Conservation (phyloP, 1,140 invertebrate genomes). For the Delia radicum region DNA sequence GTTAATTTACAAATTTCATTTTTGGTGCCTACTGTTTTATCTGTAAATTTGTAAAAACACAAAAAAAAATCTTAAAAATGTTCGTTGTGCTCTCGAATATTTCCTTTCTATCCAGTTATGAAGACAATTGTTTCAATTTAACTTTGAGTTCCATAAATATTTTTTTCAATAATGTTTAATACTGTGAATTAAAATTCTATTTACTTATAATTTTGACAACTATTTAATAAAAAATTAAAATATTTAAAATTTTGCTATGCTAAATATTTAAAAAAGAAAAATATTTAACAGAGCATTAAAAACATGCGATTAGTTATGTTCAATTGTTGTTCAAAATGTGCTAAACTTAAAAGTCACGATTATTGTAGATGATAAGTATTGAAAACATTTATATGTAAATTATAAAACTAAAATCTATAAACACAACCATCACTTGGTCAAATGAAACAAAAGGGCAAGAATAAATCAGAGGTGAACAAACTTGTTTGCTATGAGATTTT, state of each 20-base stretch:
- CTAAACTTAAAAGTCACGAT: conserved; percentile 21
- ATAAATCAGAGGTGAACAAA: not conserved
- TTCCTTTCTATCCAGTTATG: too few species aligned
- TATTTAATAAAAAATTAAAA: not conserved
- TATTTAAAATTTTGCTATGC: not conserved
- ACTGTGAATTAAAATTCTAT: too few species aligned
- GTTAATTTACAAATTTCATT: too few species aligned
- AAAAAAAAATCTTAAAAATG: too few species aligned
- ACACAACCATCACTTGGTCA: not conserved
- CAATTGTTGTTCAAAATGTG: conserved; percentile 8
- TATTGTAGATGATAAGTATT: conserved; percentile 9
- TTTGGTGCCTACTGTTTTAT: too few species aligned
- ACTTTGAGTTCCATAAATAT: too few species aligned
- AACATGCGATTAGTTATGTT: not conserved
- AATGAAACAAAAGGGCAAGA: not conserved
- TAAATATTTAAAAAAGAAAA: not conserved
- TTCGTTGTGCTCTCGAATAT: too few species aligned
- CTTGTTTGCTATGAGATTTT: too few species aligned
- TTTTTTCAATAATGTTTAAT: too few species aligned
- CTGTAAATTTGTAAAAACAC: too few species aligned
- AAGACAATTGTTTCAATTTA: too few species aligned
- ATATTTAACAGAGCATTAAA: not conserved
- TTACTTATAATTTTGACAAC: too few species aligned
- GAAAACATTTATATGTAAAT: conserved; percentile 2
- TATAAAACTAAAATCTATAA: not conserved